Percentiles rank a stretch among this genome's conserved stretches.
Conservation (phyloP, 2,113 vertebrate genomes). For the Sapajus apella region DNA sequence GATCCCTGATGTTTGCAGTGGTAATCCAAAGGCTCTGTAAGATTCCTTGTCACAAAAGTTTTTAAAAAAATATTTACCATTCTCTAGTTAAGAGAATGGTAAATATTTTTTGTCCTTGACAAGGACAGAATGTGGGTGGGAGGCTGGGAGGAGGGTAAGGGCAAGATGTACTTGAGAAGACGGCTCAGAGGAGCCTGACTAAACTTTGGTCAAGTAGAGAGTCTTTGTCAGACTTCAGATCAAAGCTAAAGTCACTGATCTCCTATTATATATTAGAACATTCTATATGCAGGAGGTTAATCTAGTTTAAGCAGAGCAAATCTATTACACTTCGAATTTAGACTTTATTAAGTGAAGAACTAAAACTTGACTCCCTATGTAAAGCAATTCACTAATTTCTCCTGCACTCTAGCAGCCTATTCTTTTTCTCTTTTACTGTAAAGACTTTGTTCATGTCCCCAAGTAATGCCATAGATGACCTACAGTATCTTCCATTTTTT, state of each 20-base stretch:
- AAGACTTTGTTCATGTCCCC: slow-evolving; percentile 74
- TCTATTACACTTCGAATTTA: slow-evolving; percentile 41
- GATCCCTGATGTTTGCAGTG: slow-evolving; percentile 3
- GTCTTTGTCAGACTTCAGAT: neutral
- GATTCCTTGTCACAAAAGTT: neutral
- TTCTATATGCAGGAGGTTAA: slow-evolving; percentile 30
- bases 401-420: slow-evolving; percentile 14
- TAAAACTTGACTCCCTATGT: slow-evolving; percentile 19
- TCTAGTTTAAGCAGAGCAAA: slow-evolving; percentile 20
- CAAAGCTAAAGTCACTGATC: slow-evolving; percentile 25
- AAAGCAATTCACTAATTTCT: slow-evolving; percentile 47
- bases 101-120: neutral
- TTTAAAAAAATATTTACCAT: neutral
- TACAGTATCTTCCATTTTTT: slow-evolving; percentile 78
- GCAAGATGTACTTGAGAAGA: neutral
- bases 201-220: neutral
- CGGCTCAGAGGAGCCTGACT: neutral
- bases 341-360: slow-evolving; percentile 17
- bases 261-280: neutral
- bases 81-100: neutral
- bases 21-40: neutral
- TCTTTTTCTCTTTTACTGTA: slow-evolving; percentile 62
- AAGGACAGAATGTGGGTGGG: neutral
- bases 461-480: slow-evolving; percentile 79
- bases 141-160: neutral